Conservation (phyloP, 2,113 vertebrate genomes). For the Gavia stellata region DNA sequence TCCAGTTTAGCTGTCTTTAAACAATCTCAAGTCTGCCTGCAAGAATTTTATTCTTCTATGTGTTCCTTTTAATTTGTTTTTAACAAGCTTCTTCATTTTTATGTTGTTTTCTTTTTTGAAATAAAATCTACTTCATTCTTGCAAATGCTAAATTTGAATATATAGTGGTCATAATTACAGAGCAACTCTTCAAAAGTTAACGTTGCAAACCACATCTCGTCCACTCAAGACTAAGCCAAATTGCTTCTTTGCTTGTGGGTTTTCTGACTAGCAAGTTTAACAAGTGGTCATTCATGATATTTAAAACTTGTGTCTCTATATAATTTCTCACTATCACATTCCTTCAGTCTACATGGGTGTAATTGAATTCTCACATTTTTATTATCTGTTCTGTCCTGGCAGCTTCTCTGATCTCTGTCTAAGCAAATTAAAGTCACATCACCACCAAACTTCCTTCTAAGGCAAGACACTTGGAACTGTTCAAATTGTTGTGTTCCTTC, state of each 20-base stretch:
- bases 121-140: slow-evolving; percentile 30
- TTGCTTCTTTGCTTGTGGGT: slow-evolving; percentile 19
- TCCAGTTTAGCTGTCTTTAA: neutral
- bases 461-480: neutral
- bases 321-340: slow-evolving; percentile 7
- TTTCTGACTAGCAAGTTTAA: slow-evolving; percentile 24
- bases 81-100: neutral
- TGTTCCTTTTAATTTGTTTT: slow-evolving; percentile 42
- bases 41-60: neutral
- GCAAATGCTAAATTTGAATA: slow-evolving; percentile 30
- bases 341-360: neutral
- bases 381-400: neutral
- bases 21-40: neutral
- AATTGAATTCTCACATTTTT: neutral
- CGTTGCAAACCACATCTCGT: neutral
- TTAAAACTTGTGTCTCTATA: slow-evolving; percentile 13
- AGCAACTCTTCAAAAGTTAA: slow-evolving; percentile 15
- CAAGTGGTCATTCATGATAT: slow-evolving; percentile 22
- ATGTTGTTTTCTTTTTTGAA: neutral
- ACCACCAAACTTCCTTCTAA: neutral
- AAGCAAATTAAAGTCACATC: neutral
- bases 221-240: neutral
- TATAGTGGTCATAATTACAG: slow-evolving; percentile 36
- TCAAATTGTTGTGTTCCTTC: neutral
- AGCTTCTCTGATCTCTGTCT: neutral